Percentiles rank a stretch among this genome's conserved stretches.
phyloP scores from a whole-genome alignment of 2,113 vertebrate species.

The Mastomys natalensis region DNA sequence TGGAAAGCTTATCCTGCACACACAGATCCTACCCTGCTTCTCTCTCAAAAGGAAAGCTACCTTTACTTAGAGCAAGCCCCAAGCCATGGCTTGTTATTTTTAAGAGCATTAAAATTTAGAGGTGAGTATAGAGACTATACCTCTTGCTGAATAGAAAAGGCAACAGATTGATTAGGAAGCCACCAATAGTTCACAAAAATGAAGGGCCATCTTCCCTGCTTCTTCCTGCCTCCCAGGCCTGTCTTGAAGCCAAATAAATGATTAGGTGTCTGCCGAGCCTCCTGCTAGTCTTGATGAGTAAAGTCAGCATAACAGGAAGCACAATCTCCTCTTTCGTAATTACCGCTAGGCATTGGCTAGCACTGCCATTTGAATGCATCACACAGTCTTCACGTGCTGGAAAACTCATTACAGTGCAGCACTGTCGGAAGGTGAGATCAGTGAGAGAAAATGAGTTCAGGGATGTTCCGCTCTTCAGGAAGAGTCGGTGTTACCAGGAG shows the following conservation, averaged over 20 bases:
- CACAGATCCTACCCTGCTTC: neutral
- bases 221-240: neutral
- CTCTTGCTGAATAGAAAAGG: neutral
- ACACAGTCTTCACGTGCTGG: neutral
- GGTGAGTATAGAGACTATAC: neutral
- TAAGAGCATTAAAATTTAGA: neutral
- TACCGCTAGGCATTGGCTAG: neutral
- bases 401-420: neutral
- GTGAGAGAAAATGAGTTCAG: neutral
- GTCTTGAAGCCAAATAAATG: neutral
- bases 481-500: neutral
- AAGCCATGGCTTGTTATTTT: neutral
- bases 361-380: neutral
- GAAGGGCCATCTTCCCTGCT: neutral
- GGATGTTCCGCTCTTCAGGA: neutral
- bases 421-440: neutral
- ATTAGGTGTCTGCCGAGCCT: neutral
- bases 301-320: neutral
- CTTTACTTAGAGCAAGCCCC: conserved; percentile 18
- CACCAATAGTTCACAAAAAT: neutral
- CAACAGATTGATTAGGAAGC: neutral
- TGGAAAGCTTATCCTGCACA: conserved; percentile 1
- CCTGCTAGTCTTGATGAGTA: neutral
- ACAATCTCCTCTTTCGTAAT: neutral
- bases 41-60: neutral